Base-by-base conservation (phyloP, 2,797 vertebrate genomes). In the Denticeps clupeoides region DNA sequence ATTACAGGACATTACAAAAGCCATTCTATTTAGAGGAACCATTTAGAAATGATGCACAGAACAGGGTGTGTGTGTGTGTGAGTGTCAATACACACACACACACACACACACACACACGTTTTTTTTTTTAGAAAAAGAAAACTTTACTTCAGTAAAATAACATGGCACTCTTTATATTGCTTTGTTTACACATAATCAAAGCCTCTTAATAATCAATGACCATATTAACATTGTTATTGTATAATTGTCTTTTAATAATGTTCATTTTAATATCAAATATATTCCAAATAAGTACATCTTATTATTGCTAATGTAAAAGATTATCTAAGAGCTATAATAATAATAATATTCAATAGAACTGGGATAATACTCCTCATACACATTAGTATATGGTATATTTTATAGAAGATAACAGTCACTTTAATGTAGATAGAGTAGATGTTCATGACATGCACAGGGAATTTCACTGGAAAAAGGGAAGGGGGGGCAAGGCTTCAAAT, bases 231-330 rank as follows among this genome's bases (percentile, higher is more conserved):
- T 50, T 24, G 66, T 65, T 67, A 65, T 64, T 70, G 60, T 69
- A 56, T 64, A 55, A 77, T 63, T 63, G 68, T n/a, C n/a, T n/a
- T n/a, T n/a, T n/a, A n/a, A n/a, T n/a, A n/a, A n/a, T n/a, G n/a
- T n/a, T n/a, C 62, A 71, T 77, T 78, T 68, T 75, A 71, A 82
- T 81, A 76, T 78, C 65, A 80, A 75, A 82, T 78, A 78, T 80
- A 77, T 72, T 53, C 15, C 51, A 68, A 72, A 75, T 52, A 63
- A 59, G 57, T 72, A 55, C 67, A 68, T 72, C 56, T 56, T 38
- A 58, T 81, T 85, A 83, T 84, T 84, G 82, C 80, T 77, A 79
- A 85, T 75, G 76, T 75, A 60, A 69, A 73, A 73, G 56, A 41
- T 63, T 68, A 75, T 63, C 64, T 70, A 47, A 69, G 59, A 77